Conservation (phyloP, 2,888 invertebrate genomes). For the Leucophora obtusa region DNA sequence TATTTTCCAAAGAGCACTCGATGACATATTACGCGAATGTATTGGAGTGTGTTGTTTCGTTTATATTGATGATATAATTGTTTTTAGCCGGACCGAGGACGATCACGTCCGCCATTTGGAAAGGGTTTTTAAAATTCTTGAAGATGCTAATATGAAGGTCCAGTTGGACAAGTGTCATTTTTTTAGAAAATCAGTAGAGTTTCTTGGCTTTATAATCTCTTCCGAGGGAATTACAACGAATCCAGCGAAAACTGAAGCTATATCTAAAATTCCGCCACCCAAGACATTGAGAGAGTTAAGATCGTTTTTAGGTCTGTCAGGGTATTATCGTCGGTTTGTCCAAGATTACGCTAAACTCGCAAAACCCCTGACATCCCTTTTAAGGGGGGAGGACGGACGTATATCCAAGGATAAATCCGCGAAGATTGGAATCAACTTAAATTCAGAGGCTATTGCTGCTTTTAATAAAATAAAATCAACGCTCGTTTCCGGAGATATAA, state of each 20-base stretch:
- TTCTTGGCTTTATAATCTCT: conserved; percentile 4
- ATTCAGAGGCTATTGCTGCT: neutral
- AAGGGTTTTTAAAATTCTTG: neutral
- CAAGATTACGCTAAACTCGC: neutral
- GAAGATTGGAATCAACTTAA: neutral
- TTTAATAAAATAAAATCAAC: neutral
- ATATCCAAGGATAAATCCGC: neutral
- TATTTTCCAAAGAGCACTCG: neutral
- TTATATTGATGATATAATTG: neutral
- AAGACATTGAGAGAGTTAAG: neutral
- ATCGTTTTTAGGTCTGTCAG: conserved; percentile 16
- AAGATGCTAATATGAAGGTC: neutral
- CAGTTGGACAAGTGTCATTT: conserved; percentile 21
- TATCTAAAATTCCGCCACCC: neutral
- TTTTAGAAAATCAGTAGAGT: neutral
- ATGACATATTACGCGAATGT: neutral
- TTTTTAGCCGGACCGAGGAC: neutral
- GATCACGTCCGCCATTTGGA: neutral
- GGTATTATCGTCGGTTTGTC: conserved; percentile 13
- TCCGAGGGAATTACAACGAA: neutral
- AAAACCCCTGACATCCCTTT: neutral
- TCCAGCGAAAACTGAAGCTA: neutral
- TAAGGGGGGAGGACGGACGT: neutral
- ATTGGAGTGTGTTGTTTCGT: neutral
- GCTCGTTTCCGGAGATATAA: neutral